Base-by-base conservation (phyloP, 37 sponge, comb jelly and placozoan genomes). In the Aphrocallistes beatrix region DNA sequence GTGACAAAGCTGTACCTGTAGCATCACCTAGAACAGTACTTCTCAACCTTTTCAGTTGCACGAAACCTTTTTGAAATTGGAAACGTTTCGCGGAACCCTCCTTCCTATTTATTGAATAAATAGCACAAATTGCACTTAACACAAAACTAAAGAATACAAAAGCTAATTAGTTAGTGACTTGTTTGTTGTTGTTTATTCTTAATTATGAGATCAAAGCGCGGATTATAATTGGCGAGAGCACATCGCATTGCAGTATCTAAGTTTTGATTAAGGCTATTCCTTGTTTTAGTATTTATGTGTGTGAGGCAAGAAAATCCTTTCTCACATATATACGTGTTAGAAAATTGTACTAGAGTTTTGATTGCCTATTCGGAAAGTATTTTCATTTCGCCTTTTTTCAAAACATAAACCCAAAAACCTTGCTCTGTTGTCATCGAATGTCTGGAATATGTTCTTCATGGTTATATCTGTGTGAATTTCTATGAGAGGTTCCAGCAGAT, bases 31-130 rank as follows among this genome's bases (percentile, higher is more conserved):
- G 49, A 17, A 25, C 75, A 60, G 75, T 60, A 30, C 75, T 60
- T 60, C 75, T 60, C 75, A 60, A 60, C 75, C 75, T 32, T 60
- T 60, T 60, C 34, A 60, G 75, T 32, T 60, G 75, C 75, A 60
- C 75, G 75, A 30, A 60, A 60, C 75, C 75, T 60, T 42, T 60
- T 19, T 30, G 75, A 60, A 60, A 60, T 60, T 60, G 25, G 10
- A 32, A 60, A 32, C 75, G 28, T 60, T 32, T 60, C 75, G 25
- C 25, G 75, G 75, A 60, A 60, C 75, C 75, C 75, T 60, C 75
- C 45, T 60, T 21, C 75, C 75, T 60, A 60, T 60, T 60, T 60
- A 60, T 60, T n/a, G 25, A 60, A 60, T 60, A 28, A 42, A 42
- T 42, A 42, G 45, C 45, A 42, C 45, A 42, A 42, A 42, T 42